These are phyloP conservation scores for Thecocarcelia acutangulata DNA, from an alignment of 2,888 invertebrate genomes.

Conservation along the genomic window DNA sequence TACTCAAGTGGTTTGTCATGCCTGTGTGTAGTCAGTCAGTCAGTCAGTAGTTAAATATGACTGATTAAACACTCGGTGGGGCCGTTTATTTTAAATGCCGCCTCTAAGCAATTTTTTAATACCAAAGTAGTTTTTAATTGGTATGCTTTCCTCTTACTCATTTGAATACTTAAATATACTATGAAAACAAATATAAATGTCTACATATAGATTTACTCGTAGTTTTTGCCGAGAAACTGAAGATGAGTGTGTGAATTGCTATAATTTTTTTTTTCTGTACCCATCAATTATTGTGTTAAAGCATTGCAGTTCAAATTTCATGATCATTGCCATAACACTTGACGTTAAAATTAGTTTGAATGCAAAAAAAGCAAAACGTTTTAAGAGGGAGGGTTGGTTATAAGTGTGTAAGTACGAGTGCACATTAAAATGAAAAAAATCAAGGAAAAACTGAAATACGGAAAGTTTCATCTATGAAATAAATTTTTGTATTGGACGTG, in stretches of 20 bases:
- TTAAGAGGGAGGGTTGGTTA: neutral
- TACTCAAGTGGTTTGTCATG: constrained; percentile 49
- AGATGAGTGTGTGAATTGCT: constrained; percentile 33
- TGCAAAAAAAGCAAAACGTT: neutral
- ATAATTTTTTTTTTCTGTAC: constrained; percentile 39
- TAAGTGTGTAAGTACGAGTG: no score
- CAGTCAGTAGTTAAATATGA: constrained; percentile 43
- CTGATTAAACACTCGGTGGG: constrained; percentile 68
- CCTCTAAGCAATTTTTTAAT: constrained; percentile 48
- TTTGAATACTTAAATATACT: neutral
- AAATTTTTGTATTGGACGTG: no score
- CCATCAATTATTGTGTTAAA: constrained; percentile 38
- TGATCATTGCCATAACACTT: constrained; percentile 58
- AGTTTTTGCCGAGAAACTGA: neutral
- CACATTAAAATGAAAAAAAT: no score
- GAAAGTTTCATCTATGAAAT: no score
- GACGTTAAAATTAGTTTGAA: constrained; percentile 1
- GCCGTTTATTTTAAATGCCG: constrained; percentile 56
- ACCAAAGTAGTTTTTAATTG: constrained; percentile 59
- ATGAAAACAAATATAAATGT: neutral
- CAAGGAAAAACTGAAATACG: no score
- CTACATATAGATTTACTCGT: neutral
- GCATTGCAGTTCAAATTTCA: constrained; percentile 60
- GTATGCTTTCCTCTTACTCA: neutral
- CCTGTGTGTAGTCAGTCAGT: constrained; percentile 16